phyloP scores from a whole-genome alignment of 2,888 invertebrate species.

The Tubulanus polymorphus region DNA sequence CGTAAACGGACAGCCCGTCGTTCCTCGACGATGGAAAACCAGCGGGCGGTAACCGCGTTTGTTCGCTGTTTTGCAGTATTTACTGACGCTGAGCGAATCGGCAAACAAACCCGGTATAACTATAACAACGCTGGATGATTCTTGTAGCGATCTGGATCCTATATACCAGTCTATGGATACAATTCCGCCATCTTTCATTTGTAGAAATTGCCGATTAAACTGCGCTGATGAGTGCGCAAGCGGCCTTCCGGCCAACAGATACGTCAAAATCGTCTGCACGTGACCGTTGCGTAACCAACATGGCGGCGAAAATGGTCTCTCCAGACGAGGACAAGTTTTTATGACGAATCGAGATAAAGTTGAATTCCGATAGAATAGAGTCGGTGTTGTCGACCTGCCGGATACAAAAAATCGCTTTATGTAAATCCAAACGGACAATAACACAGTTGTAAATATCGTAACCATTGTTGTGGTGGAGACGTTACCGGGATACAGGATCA shows the following conservation, averaged over 20 bases:
- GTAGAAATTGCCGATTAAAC: conserved; percentile 35
- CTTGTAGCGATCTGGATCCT: conserved; percentile 12
- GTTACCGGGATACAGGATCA: no score
- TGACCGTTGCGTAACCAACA: conserved; percentile 33
- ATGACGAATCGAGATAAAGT: conserved; percentile 35
- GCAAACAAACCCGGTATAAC: conserved; percentile 35
- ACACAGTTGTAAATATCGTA: no score
- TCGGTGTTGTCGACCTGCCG: conserved; percentile 14
- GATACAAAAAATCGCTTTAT: no score
- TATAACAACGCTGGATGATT: conserved; percentile 25
- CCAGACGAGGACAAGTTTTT: conserved; percentile 30
- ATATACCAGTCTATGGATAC: conserved; percentile 43
- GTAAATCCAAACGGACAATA: no score
- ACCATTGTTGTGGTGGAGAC: no score
- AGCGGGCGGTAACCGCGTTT: conserved; percentile 34
- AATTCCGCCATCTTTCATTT: conserved; percentile 39
- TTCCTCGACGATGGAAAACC: conserved; percentile 41
- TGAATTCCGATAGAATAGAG: conserved; percentile 38
- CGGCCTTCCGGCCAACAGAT: conserved; percentile 17
- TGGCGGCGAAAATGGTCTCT: conserved; percentile 30
- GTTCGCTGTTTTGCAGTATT: conserved; percentile 27
- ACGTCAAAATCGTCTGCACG: conserved; percentile 35
- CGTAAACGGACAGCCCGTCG: conserved; percentile 32
- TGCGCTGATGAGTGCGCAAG: conserved; percentile 15
- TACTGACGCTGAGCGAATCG: conserved; percentile 25